Conservation (phyloP, 2,797 vertebrate genomes). For the Notoglanidium macrostoma region DNA sequence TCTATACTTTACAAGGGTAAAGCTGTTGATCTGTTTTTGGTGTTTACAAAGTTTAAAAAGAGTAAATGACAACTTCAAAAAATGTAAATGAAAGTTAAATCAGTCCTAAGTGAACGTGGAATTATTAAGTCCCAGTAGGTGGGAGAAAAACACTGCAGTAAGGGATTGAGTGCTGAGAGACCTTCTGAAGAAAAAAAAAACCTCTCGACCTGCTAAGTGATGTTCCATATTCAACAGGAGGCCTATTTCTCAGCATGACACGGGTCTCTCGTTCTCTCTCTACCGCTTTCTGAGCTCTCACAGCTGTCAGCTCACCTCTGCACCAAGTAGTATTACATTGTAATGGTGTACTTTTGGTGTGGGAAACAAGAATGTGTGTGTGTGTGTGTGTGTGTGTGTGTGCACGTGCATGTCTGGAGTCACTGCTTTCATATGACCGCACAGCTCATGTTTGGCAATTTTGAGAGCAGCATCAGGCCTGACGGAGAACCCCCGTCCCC, state of each 20-base stretch:
- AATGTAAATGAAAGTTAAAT: constrained; percentile 1
- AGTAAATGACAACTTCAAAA: background rate
- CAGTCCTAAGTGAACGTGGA: constrained; percentile 15
- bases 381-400: constrained; percentile 27
- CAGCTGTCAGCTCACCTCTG: constrained; percentile 51
- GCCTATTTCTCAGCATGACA: constrained; percentile 14
- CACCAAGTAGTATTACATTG: constrained; percentile 56
- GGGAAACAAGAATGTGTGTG: background rate
- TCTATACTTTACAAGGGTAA: background rate
- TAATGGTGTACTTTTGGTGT: background rate
- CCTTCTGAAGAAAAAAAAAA: background rate
- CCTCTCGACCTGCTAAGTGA: constrained; percentile 8
- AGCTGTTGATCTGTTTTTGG: background rate
- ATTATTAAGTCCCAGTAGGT: constrained; percentile 14
- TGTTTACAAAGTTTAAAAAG: background rate
- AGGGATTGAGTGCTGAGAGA: background rate
- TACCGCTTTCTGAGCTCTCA: constrained; percentile 5
- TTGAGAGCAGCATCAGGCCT: constrained; percentile 58
- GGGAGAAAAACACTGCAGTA: constrained; percentile 15
- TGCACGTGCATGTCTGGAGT: constrained; percentile 39
- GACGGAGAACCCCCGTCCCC: background rate
- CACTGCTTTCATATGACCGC: constrained; percentile 50
- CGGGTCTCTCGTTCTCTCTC: background rate
- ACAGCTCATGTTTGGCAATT: constrained; percentile 64
- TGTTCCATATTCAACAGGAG: constrained; percentile 25